phyloP scores from a whole-genome alignment of 2,797 vertebrate genomes.

The Gephyroberyx darwinii region DNA sequence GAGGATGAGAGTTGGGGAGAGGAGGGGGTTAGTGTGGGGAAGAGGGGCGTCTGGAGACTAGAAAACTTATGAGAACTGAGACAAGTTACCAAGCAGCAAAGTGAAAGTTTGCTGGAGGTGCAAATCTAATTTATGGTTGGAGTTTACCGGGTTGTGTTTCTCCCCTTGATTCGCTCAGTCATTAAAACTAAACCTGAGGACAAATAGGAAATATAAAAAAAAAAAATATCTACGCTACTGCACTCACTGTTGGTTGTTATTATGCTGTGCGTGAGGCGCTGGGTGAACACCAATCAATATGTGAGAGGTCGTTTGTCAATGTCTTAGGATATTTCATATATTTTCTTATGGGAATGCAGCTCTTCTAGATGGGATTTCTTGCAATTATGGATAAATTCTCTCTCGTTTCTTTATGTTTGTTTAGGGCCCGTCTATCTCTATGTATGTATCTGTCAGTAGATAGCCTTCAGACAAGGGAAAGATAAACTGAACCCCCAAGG shows the following conservation, averaged over 20 bases:
- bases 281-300: constrained; percentile 69
- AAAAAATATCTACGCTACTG: constrained; percentile 53
- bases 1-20: constrained; percentile 65
- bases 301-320: constrained; percentile 70
- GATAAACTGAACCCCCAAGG: not conserved
- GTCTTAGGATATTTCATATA: constrained; percentile 52
- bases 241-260: constrained; percentile 59
- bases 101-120: constrained; percentile 80
- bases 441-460: constrained; percentile 26
- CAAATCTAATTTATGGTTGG: constrained; percentile 78
- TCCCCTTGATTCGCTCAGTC: constrained; percentile 67
- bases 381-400: constrained; percentile 42
- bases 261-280: constrained; percentile 56
- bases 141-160: constrained; percentile 72
- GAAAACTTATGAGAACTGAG: constrained; percentile 79
- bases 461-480: not conserved
- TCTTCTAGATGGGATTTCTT: constrained; percentile 48
- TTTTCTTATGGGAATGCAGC: constrained; percentile 37
- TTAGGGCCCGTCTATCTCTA: constrained; percentile 18
- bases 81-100: constrained; percentile 79
- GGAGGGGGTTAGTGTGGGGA: not conserved
- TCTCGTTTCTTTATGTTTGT: constrained; percentile 23
- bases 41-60: constrained; percentile 63
- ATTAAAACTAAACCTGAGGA: constrained; percentile 80
- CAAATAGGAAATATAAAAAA: constrained; percentile 59